Percentiles rank a stretch among this genome's conserved stretches.
Evolutionary conservation across 2,113 vertebrate species (phyloP).

Genomic region (Plecotus auritus): DNA sequence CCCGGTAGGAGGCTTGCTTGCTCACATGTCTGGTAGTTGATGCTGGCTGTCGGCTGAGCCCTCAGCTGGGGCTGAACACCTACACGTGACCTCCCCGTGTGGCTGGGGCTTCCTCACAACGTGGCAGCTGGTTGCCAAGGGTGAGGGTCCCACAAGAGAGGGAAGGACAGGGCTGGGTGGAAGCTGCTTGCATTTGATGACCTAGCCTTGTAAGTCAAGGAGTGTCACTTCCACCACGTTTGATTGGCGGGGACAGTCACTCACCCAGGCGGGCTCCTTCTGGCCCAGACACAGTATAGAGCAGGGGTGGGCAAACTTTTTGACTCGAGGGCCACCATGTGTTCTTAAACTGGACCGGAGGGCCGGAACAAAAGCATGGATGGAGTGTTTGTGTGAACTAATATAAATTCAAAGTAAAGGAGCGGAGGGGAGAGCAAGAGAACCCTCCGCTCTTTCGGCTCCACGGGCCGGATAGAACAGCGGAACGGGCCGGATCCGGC

Average conservation of each 20-base stretch:
- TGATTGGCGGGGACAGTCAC: not conserved
- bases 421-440: no score
- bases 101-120: not conserved
- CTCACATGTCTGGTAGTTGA: not conserved
- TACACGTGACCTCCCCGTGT: not conserved
- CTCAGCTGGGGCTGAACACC: not conserved
- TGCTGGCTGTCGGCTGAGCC: not conserved
- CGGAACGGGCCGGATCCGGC: no score
- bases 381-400: no score
- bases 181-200: not conserved
- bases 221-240: not conserved
- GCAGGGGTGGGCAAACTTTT: no score
- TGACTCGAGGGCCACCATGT: no score
- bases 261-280: not conserved
- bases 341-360: no score
- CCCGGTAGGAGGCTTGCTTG: not conserved
- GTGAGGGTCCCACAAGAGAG: not conserved
- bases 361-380: no score
- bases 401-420: no score
- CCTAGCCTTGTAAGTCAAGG: not conserved
- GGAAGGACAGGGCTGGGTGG: not conserved
- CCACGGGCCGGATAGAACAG: no score
- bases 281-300: not conserved
- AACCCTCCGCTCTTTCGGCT: no score
- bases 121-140: not conserved